Conservation (phyloP, 2,888 invertebrate genomes). For the Nebria salina region DNA sequence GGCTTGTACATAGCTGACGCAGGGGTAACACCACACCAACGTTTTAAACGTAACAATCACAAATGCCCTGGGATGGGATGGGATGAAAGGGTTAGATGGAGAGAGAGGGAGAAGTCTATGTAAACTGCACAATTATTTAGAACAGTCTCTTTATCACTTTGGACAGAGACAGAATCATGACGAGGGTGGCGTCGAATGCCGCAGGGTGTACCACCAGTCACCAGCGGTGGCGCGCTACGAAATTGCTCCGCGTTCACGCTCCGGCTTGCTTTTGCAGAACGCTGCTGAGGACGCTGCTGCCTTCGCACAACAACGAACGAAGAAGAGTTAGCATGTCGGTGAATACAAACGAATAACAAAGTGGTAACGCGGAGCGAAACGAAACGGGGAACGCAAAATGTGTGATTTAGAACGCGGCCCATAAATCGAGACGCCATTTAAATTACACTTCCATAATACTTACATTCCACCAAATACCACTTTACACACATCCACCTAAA, state of each 20-base stretch:
- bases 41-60: slow-evolving; percentile 36
- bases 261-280: background rate
- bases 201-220: slow-evolving; percentile 17
- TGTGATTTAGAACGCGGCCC: slow-evolving; percentile 37
- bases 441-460: slow-evolving; percentile 42
- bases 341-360: slow-evolving; percentile 22
- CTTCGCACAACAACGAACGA: slow-evolving; percentile 5
- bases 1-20: background rate
- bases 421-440: slow-evolving; percentile 39
- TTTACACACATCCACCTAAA: background rate
- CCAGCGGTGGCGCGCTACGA: slow-evolving; percentile 11
- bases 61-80: slow-evolving; percentile 5
- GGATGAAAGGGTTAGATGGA: slow-evolving; percentile 6
- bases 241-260: background rate
- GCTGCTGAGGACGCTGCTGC: slow-evolving; percentile 16
- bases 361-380: slow-evolving; percentile 14
- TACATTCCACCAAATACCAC: slow-evolving; percentile 26
- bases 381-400: slow-evolving; percentile 23
- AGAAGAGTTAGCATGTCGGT: slow-evolving; percentile 29
- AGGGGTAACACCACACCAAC: slow-evolving; percentile 16
- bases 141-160: slow-evolving; percentile 42
- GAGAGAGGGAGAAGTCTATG: slow-evolving; percentile 13
- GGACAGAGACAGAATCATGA: slow-evolving; percentile 30
- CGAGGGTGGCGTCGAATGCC: slow-evolving; percentile 28
- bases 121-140: slow-evolving; percentile 42